A percentile compares a stretch with the other conserved stretches of the same genome.
These are phyloP conservation scores for Drosophila paulistorum DNA, from an alignment of 1,140 invertebrate genomes.

Conservation along the genomic window DNA sequence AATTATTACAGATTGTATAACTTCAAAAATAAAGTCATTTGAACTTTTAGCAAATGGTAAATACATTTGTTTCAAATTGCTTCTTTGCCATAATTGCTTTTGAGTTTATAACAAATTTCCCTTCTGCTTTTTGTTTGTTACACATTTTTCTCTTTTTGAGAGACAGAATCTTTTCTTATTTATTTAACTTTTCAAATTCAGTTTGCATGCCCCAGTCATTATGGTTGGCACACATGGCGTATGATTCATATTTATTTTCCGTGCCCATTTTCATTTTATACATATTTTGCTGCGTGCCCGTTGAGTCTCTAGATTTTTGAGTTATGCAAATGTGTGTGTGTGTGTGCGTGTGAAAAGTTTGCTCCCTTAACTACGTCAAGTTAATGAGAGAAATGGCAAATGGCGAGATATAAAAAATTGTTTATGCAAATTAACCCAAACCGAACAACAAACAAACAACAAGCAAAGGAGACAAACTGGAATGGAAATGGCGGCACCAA, in stretches of 20 bases:
- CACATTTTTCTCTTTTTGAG: not conserved
- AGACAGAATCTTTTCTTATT: not conserved
- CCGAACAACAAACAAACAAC: conserved; percentile 1
- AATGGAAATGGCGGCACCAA: conserved; percentile 47
- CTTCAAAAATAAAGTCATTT: not conserved
- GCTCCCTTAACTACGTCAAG: conserved; percentile 14
- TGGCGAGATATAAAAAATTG: conserved; percentile 13
- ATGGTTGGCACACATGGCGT: conserved; percentile 68
- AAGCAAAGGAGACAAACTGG: conserved; percentile 26
- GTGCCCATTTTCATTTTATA: conserved; percentile 66
- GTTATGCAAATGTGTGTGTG: conserved; percentile 3
- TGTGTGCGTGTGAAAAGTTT: conserved; percentile 32
- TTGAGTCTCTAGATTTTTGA: conserved; percentile 42
- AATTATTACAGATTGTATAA: not conserved
- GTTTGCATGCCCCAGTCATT: conserved; percentile 27
- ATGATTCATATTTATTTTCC: conserved; percentile 75
- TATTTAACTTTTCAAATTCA: conserved; percentile 31
- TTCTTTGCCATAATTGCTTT: conserved; percentile 3
- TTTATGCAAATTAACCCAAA: conserved; percentile 14
- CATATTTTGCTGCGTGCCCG: not conserved
- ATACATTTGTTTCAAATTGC: conserved; percentile 2
- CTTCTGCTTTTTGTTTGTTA: not conserved
- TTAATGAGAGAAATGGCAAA: conserved; percentile 13
- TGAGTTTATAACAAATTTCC: conserved; percentile 2
- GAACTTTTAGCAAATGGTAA: not conserved